Percentiles rank a stretch among this genome's conserved stretches.
Conservation (phyloP, 2,888 invertebrate genomes). For the Diogma glabrata region DNA sequence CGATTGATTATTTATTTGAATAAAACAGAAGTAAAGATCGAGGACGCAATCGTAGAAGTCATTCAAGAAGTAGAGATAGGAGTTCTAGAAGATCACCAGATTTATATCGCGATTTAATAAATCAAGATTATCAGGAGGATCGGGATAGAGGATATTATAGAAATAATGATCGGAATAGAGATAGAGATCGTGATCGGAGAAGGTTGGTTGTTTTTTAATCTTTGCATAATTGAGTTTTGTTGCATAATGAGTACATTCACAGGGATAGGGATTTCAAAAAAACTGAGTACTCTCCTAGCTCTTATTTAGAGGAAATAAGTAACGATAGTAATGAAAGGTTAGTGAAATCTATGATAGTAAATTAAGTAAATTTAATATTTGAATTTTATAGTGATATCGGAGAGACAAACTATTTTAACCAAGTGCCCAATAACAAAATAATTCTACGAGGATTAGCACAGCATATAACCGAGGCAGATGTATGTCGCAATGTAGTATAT, state of each 20-base stretch:
- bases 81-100: slow-evolving; percentile 28
- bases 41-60: slow-evolving; percentile 25
- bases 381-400: not conserved
- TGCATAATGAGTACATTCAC: not conserved
- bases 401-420: slow-evolving; percentile 33
- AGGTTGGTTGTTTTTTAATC: not conserved
- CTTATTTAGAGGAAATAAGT: slow-evolving; percentile 7
- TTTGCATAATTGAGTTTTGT: not conserved
- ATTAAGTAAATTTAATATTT: not conserved
- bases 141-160: slow-evolving; percentile 11
- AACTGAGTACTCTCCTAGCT: not conserved
- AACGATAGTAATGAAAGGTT: slow-evolving; percentile 17
- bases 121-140: slow-evolving; percentile 34
- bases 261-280: slow-evolving; percentile 13
- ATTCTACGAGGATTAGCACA: slow-evolving; percentile 63
- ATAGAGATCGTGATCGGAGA: slow-evolving; percentile 21
- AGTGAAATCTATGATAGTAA: not conserved
- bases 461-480: slow-evolving; percentile 66
- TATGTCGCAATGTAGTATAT: slow-evolving; percentile 37
- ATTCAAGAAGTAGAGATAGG: slow-evolving; percentile 31
- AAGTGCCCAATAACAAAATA: slow-evolving; percentile 56
- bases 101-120: slow-evolving; percentile 32
- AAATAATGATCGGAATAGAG: slow-evolving; percentile 20
- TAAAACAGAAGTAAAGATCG: slow-evolving; percentile 30
- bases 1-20: not conserved